Percentiles rank a stretch among this genome's conserved stretches.
phyloP scores from a whole-genome alignment of 2,797 vertebrate species.

The Megaceryle alcyon region DNA sequence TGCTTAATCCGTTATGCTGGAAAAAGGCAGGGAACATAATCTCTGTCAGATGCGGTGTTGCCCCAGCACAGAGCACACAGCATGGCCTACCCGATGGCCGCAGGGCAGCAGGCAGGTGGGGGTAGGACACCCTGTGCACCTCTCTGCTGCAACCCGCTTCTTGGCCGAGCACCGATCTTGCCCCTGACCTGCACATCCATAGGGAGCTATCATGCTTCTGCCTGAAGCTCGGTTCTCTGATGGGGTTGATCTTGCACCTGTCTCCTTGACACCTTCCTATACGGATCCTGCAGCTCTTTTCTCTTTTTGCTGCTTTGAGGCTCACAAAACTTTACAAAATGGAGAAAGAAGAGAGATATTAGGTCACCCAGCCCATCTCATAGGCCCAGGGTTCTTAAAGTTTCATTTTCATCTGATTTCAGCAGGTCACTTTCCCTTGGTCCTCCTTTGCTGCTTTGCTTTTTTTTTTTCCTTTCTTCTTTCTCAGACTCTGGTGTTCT shows the following conservation, averaged over 20 bases:
- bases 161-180: fast-evolving
- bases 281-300: not conserved
- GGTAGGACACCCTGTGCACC: fast-evolving
- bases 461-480: not conserved
- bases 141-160: not conserved
- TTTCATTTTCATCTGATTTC: not conserved
- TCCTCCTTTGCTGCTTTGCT: not conserved
- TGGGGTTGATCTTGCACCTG: not conserved
- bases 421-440: not conserved
- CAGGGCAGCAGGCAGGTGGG: fast-evolving
- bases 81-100: fast-evolving
- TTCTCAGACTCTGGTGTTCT: not conserved
- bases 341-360: not conserved
- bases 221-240: not conserved
- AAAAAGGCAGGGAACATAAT: not conserved
- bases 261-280: fast-evolving
- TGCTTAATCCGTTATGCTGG: not conserved
- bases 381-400: not conserved
- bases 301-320: not conserved
- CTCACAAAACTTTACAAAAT: not conserved
- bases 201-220: not conserved
- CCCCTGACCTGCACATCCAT: fast-evolving
- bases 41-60: not conserved
- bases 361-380: not conserved
- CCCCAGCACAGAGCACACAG: not conserved